Percentiles rank a stretch among this genome's conserved stretches.
These are phyloP conservation scores for Sander lucioperca DNA, from an alignment of 2,113 vertebrate species.

Conservation along the genomic window DNA sequence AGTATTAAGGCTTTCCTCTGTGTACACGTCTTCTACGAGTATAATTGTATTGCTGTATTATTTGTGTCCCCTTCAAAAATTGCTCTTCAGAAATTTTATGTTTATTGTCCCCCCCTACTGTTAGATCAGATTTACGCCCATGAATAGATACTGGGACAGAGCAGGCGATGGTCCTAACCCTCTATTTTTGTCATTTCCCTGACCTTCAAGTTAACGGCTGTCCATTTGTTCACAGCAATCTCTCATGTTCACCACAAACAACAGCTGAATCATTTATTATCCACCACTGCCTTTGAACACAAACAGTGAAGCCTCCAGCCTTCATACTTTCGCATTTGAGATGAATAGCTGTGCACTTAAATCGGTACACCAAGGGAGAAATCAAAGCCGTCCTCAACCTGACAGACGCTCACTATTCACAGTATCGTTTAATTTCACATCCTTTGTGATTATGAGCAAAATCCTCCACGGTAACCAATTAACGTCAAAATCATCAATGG, in stretches of 20 bases:
- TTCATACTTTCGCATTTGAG: slow-evolving; percentile 1
- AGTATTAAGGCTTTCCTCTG: too few relatives aligned
- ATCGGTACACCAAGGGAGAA: slow-evolving; percentile 14
- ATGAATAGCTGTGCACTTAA: slow-evolving; percentile 34
- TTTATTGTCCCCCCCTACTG: too few relatives aligned
- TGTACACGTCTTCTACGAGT: too few relatives aligned
- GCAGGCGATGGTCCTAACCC: not conserved
- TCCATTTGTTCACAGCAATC: slow-evolving; percentile 13
- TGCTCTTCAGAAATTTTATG: too few relatives aligned
- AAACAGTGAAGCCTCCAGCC: slow-evolving; percentile 3
- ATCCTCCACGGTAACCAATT: slow-evolving; percentile 19
- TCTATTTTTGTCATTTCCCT: not conserved
- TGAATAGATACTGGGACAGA: not conserved
- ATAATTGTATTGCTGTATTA: too few relatives aligned
- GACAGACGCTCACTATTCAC: slow-evolving; percentile 32
- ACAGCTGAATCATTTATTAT: slow-evolving; percentile 28
- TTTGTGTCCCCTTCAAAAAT: too few relatives aligned
- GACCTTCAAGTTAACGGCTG: slow-evolving; percentile 9
- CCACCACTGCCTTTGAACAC: slow-evolving; percentile 3
- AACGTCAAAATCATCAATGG: slow-evolving; percentile 26
- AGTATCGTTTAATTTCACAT: slow-evolving; percentile 25
- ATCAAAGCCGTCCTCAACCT: slow-evolving; percentile 29
- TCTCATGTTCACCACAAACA: slow-evolving; percentile 21
- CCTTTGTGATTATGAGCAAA: slow-evolving; percentile 15
- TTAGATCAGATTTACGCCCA: too few relatives aligned